These are phyloP conservation scores for Monopterus albus DNA, from an alignment of 2,113 vertebrate species.

Conservation along the genomic window DNA sequence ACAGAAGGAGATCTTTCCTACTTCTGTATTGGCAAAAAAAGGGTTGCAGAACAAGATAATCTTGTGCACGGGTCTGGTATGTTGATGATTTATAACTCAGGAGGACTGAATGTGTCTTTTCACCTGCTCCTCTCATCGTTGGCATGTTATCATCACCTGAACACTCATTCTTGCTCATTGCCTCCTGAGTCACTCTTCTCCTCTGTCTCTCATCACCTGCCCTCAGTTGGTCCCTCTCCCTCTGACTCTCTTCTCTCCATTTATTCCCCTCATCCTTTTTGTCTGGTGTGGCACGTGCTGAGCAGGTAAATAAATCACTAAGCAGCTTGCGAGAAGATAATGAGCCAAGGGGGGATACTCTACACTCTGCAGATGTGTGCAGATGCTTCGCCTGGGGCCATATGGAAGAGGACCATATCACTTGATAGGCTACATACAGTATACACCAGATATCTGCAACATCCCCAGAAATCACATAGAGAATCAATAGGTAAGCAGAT, in stretches of 20 bases:
- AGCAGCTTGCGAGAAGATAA: constrained; percentile 81
- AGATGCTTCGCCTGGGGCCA: constrained; percentile 76
- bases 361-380: constrained; percentile 72
- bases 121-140: constrained; percentile 67
- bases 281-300: constrained; percentile 62
- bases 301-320: constrained; percentile 84
- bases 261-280: constrained; percentile 57
- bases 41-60: no score
- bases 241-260: constrained; percentile 16
- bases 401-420: constrained; percentile 51
- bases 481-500: constrained; percentile 55
- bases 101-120: constrained; percentile 55
- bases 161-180: constrained; percentile 45
- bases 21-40: no score
- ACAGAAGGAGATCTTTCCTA: no score
- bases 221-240: constrained; percentile 32
- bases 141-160: constrained; percentile 59
- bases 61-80: no score
- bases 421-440: constrained; percentile 55
- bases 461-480: constrained; percentile 63
- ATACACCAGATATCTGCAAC: constrained; percentile 38
- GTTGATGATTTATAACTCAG: no score
- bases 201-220: constrained; percentile 56
- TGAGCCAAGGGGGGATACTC: constrained; percentile 78
- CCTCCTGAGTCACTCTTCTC: constrained; percentile 39